Base-by-base conservation (phyloP, 2,888 invertebrate genomes). In the Temnothorax ravouxi region DNA sequence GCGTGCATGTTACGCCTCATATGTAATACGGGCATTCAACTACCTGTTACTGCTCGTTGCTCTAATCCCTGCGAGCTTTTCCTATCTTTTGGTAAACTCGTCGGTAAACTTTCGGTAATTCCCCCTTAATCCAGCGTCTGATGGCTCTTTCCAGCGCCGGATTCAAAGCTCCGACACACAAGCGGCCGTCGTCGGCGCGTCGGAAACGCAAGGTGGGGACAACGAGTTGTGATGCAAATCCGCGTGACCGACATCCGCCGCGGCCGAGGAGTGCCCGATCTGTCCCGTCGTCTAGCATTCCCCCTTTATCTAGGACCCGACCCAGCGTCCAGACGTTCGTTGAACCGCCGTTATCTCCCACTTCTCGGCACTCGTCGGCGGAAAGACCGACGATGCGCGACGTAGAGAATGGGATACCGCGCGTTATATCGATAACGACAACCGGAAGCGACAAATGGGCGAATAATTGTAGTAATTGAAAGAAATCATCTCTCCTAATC, bases 191-290 rank as follows among this genome's bases (percentile, higher is more conserved):
- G 29, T 3, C 29, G 29, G 18, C 87, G 87, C 87, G 71, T 86
- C 87, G 88, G 84, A 90, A 88, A 86, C 34, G 5, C 84, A 88
- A 86, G 88, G 91, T 11, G 52, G 41, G 52, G 15, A 18, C 52
- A n/a, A 92, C 91, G 90, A 88, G 91, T 93, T 92, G 90, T 87
- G 92, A 93, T 93, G 92, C 92, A 93, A 93, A 92, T 93, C 90
- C 93, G 90, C 91, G 91, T 92, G 93, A 93, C 91, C 93, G 91
- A 93, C 90, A 93, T 92, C 91, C 91, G 89, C 86, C 87, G 83
- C 72, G 89, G 85, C 85, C 47, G 89, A 91, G 90, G 90, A 89
- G 91, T 89, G 91, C 84, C 90, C 84, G 84, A 44, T 29, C 44
- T 44, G 66, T 71, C 77, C 75, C 82, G 88, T 89, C 88, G 88